Evolutionary conservation across 2,888 invertebrate genomes (phyloP), one percentile per base, ranked within the genome.

Genomic region (Tinea pellionella): DNA sequence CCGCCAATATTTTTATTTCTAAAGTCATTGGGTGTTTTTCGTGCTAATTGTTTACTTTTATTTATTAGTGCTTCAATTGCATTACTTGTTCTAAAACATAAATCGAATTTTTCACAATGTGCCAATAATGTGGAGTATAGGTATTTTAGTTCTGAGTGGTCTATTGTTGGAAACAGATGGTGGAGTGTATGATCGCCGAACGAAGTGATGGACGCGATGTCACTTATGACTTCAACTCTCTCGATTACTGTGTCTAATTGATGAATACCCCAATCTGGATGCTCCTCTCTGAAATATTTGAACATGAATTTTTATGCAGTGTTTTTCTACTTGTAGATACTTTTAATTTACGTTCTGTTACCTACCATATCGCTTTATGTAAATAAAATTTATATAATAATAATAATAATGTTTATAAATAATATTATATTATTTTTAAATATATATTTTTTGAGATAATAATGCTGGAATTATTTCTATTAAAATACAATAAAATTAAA

Each of bases 131-230:
- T 87, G 0, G 92, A 90, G 69, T 92, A 90, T 2, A 95, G 79
- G 59, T 91, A 88, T 8, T 89, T 89, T 12, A 96, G 75, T 61
- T 92, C 89, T 0, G 90, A 91, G 68, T 95, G 95, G 72, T 95
- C 95, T 32, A 96, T 68, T 0, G 94, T 93, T 0, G 95, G 95
- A 66, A 95, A 92, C 16, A 95, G 80, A 75, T 96, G 96, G 73
- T 96, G 95, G 1, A 95, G 78, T 0, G 89, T 88, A 70, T 96
- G 96, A 62, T 93, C 91, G 0, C 95, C 95, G 67, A 94, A 95
- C 62, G 91, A 89, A 0, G 93, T 92, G 60, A 95, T 73, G 0
- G 90, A 89, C 63, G 93, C 78, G 70, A 93, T 92, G 47, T 90
- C 90, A 12, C 91, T 90, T 9, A 90, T 90, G 62, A 92, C 84